phyloP scores from a whole-genome alignment of 2,888 invertebrate genomes.

The Lordiphosa fenestrarum region DNA sequence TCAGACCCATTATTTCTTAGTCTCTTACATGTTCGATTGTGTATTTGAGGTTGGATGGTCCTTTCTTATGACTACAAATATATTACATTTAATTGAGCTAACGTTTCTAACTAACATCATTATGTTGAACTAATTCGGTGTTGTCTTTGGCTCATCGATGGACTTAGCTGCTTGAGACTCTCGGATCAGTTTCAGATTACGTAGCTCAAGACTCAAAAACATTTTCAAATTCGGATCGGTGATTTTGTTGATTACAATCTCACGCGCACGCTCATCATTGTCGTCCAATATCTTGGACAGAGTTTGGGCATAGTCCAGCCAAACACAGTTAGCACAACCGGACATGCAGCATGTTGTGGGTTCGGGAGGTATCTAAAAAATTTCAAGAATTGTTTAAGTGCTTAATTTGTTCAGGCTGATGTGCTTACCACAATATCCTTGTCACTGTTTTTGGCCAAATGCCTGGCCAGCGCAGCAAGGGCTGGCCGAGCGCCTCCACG shows the following conservation, averaged over 20 bases:
- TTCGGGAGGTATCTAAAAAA: constrained; percentile 77
- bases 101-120: not conserved
- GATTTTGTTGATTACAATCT: constrained; percentile 87
- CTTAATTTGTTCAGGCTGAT: not conserved
- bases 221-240: constrained; percentile 91
- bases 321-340: constrained; percentile 96
- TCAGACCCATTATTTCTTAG: not conserved
- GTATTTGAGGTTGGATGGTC: constrained; percentile 2
- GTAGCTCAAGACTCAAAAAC: constrained; percentile 89
- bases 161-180: constrained; percentile 21
- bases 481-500: constrained; percentile 28
- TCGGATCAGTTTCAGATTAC: constrained; percentile 65
- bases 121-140: constrained; percentile 29
- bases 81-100: constrained; percentile 5
- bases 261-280: constrained; percentile 85
- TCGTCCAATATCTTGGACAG: constrained; percentile 84
- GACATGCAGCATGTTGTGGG: constrained; percentile 95
- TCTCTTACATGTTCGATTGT: constrained; percentile 13
- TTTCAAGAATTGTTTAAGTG: not conserved
- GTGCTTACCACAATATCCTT: constrained; percentile 58
- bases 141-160: constrained; percentile 27
- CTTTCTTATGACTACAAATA: not conserved
- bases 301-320: constrained; percentile 93
- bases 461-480: constrained; percentile 30
- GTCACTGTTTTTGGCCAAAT: constrained; percentile 40